Evolutionary conservation across 2,797 vertebrate genomes (phyloP), one percentile per base, ranked within the genome.

Genomic region (Microcaecilia unicolor): DNA sequence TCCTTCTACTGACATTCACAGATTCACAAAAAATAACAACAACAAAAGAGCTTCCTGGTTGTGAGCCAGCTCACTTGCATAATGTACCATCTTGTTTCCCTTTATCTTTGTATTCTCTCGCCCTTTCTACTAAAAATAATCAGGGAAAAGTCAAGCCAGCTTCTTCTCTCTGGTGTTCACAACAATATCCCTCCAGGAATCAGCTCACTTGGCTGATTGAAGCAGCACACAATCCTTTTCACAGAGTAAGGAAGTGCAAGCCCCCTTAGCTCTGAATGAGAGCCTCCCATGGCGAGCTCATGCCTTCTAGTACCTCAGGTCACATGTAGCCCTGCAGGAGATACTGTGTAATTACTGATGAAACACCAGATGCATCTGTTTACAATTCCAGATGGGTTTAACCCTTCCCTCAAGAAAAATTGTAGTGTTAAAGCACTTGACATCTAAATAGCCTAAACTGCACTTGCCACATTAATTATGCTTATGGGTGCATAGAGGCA

Each of bases 281-380:
- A 57, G 37, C 9, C 25, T 40, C 27, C 15, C 25, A 12, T 21
- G 45, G 49, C 50, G 40, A 44, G 31, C 31, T 64, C 41, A 44
- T 44, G 14, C 38, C 34, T 51, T 38, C 6, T 37, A 23, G 31
- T 25, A 41, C 28, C 33, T 48, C 15, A 25, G 46, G 48, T 62
- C 44, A 48, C 21, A 50, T 10, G 10, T 4, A 41, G 21, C 22
- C 41, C 25, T 31, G 30, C 13, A 55, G 35, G 58, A 47, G 27
- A 58, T 18, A 19, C 11, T 43, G 55, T 25, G 1, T 41, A 45
- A 28, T 48, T 68, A 49, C 26, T 45, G 30, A 48, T 22, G 19
- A 54, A 37, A 13, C 5, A 32, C 19, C 25, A 37, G 29, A 50
- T 32, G 34, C 27, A 44, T 57, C 25, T 45, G 16, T 10, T 34